A percentile compares a stretch with the other conserved stretches of the same genome.
phyloP scores from a whole-genome alignment of 2,797 vertebrate genomes.

The Botia almorhae region DNA sequence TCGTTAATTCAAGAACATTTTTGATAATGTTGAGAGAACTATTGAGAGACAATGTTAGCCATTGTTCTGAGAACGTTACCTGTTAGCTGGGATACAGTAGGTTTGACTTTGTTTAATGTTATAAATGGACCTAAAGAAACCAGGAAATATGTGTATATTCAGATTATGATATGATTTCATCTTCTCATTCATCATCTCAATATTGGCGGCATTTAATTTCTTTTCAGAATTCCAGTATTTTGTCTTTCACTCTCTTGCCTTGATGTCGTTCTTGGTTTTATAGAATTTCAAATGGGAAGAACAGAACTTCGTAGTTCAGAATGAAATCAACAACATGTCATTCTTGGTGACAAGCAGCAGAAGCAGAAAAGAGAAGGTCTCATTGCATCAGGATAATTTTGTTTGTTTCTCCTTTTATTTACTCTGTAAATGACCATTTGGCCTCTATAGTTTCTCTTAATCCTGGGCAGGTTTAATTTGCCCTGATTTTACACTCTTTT shows the following conservation, averaged over 20 bases:
- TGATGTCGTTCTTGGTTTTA: not conserved
- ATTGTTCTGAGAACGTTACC: no score
- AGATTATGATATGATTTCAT: no score
- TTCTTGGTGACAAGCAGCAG: conserved; percentile 87
- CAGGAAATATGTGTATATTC: no score
- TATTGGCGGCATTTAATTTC: no score
- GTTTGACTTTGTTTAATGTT: no score
- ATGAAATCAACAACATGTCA: conserved; percentile 93
- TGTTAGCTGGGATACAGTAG: no score
- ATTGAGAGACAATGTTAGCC: no score
- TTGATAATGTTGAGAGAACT: no score
- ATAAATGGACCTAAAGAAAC: no score
- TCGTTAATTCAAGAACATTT: no score
- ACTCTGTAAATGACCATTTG: not conserved
- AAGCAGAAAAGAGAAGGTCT: conserved; percentile 86
- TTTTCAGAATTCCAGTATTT: not conserved
- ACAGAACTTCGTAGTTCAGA: conserved; percentile 95
- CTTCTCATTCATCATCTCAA: no score
- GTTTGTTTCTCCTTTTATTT: not conserved
- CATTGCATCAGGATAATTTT: not conserved
- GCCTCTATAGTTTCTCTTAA: not conserved
- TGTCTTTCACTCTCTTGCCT: conserved; percentile 5
- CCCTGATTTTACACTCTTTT: not conserved
- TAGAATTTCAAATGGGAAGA: conserved; percentile 99
- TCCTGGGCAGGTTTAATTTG: not conserved